Base-by-base conservation (phyloP, 1,140 invertebrate genomes). In the Neodiprion fabricii region DNA sequence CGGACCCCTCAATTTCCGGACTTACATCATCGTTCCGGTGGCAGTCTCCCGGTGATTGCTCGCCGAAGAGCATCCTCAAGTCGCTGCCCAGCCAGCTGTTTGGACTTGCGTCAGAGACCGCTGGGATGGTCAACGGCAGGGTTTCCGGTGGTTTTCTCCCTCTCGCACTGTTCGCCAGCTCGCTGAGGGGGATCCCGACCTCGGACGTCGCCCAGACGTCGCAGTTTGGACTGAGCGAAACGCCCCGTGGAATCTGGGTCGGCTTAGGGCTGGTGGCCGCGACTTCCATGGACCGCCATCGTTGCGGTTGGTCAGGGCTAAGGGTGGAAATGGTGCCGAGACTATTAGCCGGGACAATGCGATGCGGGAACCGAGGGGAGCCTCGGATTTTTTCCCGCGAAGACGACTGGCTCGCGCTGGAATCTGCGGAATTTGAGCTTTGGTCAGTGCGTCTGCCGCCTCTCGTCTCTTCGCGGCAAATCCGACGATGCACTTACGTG, bases 281-380 rank as follows among this genome's bases (percentile, higher is more conserved):
- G 3, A 61, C 53, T 79, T 92, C 91, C 81, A 91, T 91, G 4
- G 91, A 92, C 67, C 90, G 91, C 91, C 91, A 92, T 69, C 89
- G 80, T 11, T 86, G 83, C 1, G 83, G 81, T 28, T 74, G 76
- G 5, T 76, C 47, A 9, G 79, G 66, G 8, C 69, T 72, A 21
- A 80, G 76, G 0, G 79, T 70, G 1, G 84, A 76, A 53, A 88
- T 83, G 7, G 92, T 90, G 7, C 89, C 90, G 9, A 94, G 82
- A 78, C 92, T 93, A 40, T 91, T 90, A 0, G 91, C 90, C 17
- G 92, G 93, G 12, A 93, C 88, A 77, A 94, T 93, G 70, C 91
- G 91, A 82, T 94, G 93, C 1, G 93, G 93, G 82, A 94, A 94
- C 49, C 93, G 88, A 0, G 93, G 93, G 0, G 93, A 94, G 1